phyloP scores from a whole-genome alignment of 1,140 invertebrate species.

The Cheumatopsyche charites region DNA sequence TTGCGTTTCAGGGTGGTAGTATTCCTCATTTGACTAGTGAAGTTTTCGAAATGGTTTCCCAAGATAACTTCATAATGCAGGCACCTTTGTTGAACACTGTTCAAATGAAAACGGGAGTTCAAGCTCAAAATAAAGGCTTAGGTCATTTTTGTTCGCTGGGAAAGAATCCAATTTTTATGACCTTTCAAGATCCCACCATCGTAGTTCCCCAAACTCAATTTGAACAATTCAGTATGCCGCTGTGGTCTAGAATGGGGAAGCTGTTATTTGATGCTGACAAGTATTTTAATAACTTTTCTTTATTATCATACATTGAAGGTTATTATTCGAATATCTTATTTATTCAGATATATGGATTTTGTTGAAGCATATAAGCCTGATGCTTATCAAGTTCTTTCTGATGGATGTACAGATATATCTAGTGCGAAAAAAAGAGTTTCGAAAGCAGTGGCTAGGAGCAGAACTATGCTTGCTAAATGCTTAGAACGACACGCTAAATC shows the following conservation, averaged over 20 bases:
- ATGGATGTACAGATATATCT: slow-evolving; percentile 69
- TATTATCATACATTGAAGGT: neutral
- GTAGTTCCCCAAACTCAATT: slow-evolving; percentile 63
- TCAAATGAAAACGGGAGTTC: slow-evolving; percentile 58
- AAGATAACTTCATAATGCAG: slow-evolving; percentile 60
- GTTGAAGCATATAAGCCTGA: slow-evolving; percentile 71
- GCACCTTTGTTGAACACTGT: slow-evolving; percentile 62
- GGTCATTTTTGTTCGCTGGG: slow-evolving; percentile 63
- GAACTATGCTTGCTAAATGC: slow-evolving; percentile 63
- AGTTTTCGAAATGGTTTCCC: slow-evolving; percentile 63
- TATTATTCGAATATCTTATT: slow-evolving; percentile 11
- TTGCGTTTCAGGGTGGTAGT: slow-evolving; percentile 61
- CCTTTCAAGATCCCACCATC: slow-evolving; percentile 68
- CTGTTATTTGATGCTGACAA: slow-evolving; percentile 59
- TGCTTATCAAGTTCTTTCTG: slow-evolving; percentile 70
- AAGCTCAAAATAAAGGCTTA: slow-evolving; percentile 58
- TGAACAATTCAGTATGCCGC: slow-evolving; percentile 62
- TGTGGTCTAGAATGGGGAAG: slow-evolving; percentile 70
- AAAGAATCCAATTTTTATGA: slow-evolving; percentile 66
- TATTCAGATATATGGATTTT: slow-evolving; percentile 65
- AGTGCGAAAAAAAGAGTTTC: slow-evolving; percentile 61
- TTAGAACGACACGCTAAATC: slow-evolving; percentile 61
- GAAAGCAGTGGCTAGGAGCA: slow-evolving; percentile 67
- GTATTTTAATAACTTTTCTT: slow-evolving; percentile 39
- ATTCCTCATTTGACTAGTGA: slow-evolving; percentile 69